These are phyloP conservation scores for Pholis gunnellus DNA, from an alignment of 2,113 vertebrate genomes.

Conservation along the genomic window DNA sequence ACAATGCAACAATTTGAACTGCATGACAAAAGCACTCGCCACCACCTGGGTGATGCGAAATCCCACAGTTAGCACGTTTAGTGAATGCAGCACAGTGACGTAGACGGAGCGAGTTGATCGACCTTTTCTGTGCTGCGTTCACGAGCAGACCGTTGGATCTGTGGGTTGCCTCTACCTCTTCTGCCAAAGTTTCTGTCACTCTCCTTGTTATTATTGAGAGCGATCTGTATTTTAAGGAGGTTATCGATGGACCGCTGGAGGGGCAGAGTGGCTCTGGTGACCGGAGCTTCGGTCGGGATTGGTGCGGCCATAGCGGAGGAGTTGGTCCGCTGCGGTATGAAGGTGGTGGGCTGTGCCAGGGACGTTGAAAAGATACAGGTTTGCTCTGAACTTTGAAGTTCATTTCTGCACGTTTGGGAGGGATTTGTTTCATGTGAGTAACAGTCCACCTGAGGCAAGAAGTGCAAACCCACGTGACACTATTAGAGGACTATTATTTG, in stretches of 20 bases:
- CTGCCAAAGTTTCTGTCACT: neutral
- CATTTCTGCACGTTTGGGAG: neutral
- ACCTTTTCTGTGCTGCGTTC: neutral
- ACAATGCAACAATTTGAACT: neutral
- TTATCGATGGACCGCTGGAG: slow-evolving; percentile 88
- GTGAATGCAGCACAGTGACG: slow-evolving; percentile 20
- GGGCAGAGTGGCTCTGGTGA: slow-evolving; percentile 89
- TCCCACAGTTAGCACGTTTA: neutral
- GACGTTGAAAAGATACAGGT: slow-evolving; percentile 89
- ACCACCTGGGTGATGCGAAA: neutral
- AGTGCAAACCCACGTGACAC: neutral
- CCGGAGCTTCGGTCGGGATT: slow-evolving; percentile 90
- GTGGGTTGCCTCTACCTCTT: rapidly evolving
- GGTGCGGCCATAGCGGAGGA: slow-evolving; percentile 86
- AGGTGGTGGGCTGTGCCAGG: slow-evolving; percentile 90
- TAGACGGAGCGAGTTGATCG: neutral
- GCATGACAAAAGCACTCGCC: neutral
- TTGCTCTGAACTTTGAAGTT: neutral
- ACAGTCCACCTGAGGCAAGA: neutral
- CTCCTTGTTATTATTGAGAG: rapidly evolving
- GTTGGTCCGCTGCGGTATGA: slow-evolving; percentile 88
- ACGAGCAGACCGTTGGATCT: neutral
- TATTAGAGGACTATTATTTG: no score
- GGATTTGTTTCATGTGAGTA: neutral
- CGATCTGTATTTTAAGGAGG: no score